Conservation (phyloP, 2,113 vertebrate genomes). For the Pipa parva region DNA sequence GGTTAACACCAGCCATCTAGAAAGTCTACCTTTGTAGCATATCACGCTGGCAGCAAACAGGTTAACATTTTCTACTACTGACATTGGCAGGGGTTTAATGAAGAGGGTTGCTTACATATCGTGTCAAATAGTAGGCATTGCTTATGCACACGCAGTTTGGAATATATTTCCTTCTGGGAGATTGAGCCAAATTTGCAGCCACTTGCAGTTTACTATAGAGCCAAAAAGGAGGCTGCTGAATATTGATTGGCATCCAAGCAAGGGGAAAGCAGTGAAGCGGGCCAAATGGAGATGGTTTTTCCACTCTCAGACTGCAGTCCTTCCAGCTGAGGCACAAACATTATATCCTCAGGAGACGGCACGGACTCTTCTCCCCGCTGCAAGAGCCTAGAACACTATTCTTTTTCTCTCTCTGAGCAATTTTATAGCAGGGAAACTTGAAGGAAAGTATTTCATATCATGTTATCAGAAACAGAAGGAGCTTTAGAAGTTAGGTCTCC, state of each 20-base stretch:
- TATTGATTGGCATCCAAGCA: constrained; percentile 37
- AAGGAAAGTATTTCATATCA: neutral
- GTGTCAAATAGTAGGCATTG: constrained; percentile 1
- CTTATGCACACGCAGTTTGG: constrained; percentile 9
- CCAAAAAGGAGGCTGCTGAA: constrained; percentile 31
- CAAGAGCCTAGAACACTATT: neutral
- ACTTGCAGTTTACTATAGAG: constrained; percentile 14
- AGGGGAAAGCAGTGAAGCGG: constrained; percentile 30
- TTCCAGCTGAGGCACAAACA: constrained; percentile 22
- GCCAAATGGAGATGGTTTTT: constrained; percentile 31
- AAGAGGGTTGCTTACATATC: constrained; percentile 7
- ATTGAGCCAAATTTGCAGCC: constrained; percentile 25
- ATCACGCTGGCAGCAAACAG: neutral
- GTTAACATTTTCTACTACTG: neutral
- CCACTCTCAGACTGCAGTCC: constrained; percentile 20
- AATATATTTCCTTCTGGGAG: constrained; percentile 21
- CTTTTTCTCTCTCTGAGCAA: neutral
- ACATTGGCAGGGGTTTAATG: neutral
- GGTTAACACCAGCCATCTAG: neutral
- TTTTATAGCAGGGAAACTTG: constrained; percentile 5
- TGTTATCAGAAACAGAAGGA: neutral
- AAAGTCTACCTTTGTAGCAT: neutral
- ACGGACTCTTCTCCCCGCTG: neutral
- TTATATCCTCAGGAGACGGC: constrained; percentile 13
- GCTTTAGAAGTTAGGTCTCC: neutral